These are phyloP conservation scores for Pelobates cultripes DNA, from an alignment of 2,797 vertebrate genomes.

Conservation along the genomic window DNA sequence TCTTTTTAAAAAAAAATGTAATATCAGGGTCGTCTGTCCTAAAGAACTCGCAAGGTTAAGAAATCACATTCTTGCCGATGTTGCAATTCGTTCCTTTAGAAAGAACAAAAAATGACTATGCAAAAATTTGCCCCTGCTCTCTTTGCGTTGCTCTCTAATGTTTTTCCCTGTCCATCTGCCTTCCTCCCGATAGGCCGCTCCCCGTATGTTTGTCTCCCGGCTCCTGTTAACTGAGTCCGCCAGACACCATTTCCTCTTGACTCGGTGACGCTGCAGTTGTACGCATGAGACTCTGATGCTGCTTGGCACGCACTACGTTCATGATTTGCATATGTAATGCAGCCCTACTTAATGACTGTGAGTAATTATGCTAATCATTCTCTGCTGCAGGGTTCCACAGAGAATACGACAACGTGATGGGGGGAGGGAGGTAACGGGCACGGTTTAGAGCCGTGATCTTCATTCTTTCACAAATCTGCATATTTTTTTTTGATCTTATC, in stretches of 20 bases:
- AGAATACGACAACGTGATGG: conserved; percentile 6
- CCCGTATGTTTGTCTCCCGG: conserved; percentile 21
- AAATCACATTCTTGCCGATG: too few species aligned
- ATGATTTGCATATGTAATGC: conserved; percentile 63
- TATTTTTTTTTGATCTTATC: neutral
- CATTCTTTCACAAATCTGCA: conserved; percentile 6
- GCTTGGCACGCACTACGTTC: conserved; percentile 30
- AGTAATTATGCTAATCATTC: conserved; percentile 74
- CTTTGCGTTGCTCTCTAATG: conserved; percentile 20
- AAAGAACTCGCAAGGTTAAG: too few species aligned
- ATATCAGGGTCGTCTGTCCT: too few species aligned
- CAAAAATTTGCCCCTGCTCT: conserved; percentile 10
- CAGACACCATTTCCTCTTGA: conserved; percentile 28
- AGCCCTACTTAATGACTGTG: conserved; percentile 73
- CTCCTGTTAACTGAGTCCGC: conserved; percentile 12
- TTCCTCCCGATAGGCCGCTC: conserved; percentile 16
- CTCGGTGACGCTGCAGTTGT: conserved; percentile 6
- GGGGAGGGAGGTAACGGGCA: neutral
- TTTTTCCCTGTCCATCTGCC: neutral
- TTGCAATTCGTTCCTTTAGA: too few species aligned
- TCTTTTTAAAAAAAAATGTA: too few species aligned
- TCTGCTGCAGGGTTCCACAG: conserved; percentile 36
- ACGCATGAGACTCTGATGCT: conserved; percentile 30
- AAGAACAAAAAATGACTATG: neutral
- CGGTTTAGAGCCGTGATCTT: conserved; percentile 1